Base-by-base conservation (phyloP, 2,113 vertebrate genomes). In the Gila orcuttii region DNA sequence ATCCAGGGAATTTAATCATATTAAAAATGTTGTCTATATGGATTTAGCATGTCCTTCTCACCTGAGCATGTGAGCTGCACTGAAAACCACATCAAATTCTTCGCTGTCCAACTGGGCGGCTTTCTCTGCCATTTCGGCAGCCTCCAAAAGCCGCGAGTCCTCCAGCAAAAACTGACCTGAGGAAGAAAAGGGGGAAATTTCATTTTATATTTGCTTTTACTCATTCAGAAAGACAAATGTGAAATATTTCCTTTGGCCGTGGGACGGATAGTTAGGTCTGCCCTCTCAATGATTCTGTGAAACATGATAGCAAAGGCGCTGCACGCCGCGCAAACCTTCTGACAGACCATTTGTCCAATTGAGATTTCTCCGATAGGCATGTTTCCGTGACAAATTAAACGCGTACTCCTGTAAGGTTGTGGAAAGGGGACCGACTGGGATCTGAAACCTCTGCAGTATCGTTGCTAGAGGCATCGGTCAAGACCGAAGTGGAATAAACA, bases 21-120 rank as follows among this genome's bases (percentile, higher is more conserved):
- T 19, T 12, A 52, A 36, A 66, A 66, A 39, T 12, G 4, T 31
- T 31, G 59, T 81, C 42, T 1, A 36, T n/a, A 36, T 73, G 47
- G 64, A 82, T 83, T 36, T 28, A 73, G 64, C 33, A 6, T 42
- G 66, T 83, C 81, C 12, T 73, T 33, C 92, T 90, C 90, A 99
- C 98, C 98, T 97, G 93, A 99, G 97, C 98, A 99, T 99, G 90
- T 99, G 98, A 33, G 98, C 98, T 64, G 98, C 97, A 68, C 97
- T 99, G 95, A 99, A 99, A 89, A 99, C 97, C 89, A 99, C 97
- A 87, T 99, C 98, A 89, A 99, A 99, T 91, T 99, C 98, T 0
- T 86, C 93, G 76, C 95, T 94, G 93, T 99, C 98, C 6, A 99
- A 94, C 75, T 95, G 96, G 6, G 97, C 98, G 0, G 98, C 98